Evolutionary conservation across 2,113 vertebrate genomes (phyloP), one percentile per base, ranked within the genome.

Genomic region (Ibidorhyncha struthersii): DNA sequence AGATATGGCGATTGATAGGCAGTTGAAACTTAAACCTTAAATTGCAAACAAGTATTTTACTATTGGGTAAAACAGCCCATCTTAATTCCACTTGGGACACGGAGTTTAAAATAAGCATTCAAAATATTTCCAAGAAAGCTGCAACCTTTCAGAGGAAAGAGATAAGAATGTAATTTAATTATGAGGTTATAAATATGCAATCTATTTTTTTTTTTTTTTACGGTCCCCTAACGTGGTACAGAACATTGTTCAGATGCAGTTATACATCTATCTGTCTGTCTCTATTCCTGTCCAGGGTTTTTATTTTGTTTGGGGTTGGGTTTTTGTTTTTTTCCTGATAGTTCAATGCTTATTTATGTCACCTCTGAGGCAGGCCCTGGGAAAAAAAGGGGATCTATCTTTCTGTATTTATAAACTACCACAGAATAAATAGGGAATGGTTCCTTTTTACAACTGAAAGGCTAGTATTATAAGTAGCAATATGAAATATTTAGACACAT

Each of bases 81-180:
- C 89, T 93, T 95, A 86, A 90, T 97, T 96, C 90, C 90, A 1
- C 67, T 88, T 3, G 0, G 79, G 49, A 92, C 86, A 55, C 5
- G 1, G 82, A 86, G 62, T 93, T 96, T 96, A 94, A 91, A 96
- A 96, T 66, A 92, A 41, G 38, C 56, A 83, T 67, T 92, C 96
- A 72, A 89, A 95, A 82, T 78, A 92, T 93, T 94, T 97, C 67
- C 87, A 97, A 90, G 67, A 97, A 96, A 96, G 79, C 90, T 93
- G 78, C 73, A 87, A 49, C 80, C 66, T 94, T 94, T 93, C 86
- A 91, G 81, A 96, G 74, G 45, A 96, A 61, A 92, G 86, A 88
- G 84, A 95, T 94, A 93, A 96, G 95, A 41, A 84, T 59, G 71
- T 76, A 66, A 94, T 92, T 95, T 96, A 95, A 96, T 97, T 95